phyloP scores from a whole-genome alignment of 1,140 invertebrate genomes.

The Maniola jurtina region DNA sequence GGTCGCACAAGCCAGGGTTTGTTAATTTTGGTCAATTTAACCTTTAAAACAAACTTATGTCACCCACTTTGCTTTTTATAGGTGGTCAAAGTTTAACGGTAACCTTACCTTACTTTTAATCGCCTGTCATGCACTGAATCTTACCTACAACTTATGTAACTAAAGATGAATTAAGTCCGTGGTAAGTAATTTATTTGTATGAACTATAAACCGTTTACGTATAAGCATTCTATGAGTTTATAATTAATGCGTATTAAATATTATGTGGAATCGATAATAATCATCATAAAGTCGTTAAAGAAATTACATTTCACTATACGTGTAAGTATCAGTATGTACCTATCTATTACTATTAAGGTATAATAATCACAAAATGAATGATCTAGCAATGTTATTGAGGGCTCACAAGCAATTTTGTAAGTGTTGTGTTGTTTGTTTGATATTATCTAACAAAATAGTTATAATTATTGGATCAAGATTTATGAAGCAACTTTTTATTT shows the following conservation, averaged over 20 bases:
- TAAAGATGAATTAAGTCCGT: conserved; percentile 8
- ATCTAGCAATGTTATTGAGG: too few species aligned
- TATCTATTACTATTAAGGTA: background rate
- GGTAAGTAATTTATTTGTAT: conserved; percentile 11
- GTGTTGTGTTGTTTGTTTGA: background rate
- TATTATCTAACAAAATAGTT: background rate
- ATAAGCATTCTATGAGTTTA: conserved; percentile 1
- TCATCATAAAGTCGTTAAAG: background rate
- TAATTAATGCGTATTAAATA: background rate
- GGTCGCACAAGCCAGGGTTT: too few species aligned
- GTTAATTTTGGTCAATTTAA: too few species aligned
- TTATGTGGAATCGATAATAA: background rate
- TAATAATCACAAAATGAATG: too few species aligned
- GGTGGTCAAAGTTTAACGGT: too few species aligned
- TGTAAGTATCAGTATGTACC: background rate
- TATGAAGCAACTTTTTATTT: background rate
- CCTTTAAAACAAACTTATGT: too few species aligned
- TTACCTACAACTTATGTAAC: conserved; percentile 7
- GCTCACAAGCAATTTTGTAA: too few species aligned
- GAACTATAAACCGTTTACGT: background rate
- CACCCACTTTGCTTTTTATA: too few species aligned
- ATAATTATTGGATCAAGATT: background rate
- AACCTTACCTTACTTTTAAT: too few species aligned
- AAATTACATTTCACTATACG: background rate
- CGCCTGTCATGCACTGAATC: background rate